phyloP scores from a whole-genome alignment of 2,113 vertebrate species.

The Hypocryptadius cinnamomeus region DNA sequence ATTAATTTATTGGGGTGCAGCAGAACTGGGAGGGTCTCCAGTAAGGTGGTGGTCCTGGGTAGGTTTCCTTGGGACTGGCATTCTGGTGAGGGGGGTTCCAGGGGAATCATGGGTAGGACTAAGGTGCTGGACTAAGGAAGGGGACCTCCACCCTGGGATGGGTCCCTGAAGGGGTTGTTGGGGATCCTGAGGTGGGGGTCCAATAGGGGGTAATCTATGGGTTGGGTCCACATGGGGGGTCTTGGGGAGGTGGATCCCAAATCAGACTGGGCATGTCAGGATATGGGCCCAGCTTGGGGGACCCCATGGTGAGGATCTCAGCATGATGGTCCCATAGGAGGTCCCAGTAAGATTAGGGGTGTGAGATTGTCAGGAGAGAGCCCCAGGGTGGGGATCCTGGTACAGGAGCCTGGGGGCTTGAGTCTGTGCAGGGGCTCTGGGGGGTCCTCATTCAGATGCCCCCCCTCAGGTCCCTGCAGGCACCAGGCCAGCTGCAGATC shows the following conservation, averaged over 20 bases:
- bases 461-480: neutral
- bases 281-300: too few species aligned
- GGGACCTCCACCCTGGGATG: neutral
- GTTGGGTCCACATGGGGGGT: fast-evolving
- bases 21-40: neutral
- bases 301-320: neutral
- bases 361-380: neutral
- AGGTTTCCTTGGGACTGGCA: neutral
- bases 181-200: too few species aligned
- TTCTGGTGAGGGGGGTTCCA: neutral
- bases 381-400: neutral
- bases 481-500: neutral
- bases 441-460: neutral
- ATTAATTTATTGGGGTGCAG: neutral
- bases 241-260: neutral
- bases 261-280: neutral
- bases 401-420: neutral
- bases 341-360: neutral
- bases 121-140: neutral
- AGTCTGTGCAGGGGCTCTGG: neutral
- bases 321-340: neutral
- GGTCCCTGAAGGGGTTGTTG: neutral
- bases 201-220: too few species aligned
- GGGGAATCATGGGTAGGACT: neutral
- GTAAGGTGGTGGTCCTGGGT: too few species aligned